Evolutionary conservation across 2,113 vertebrate species (phyloP).

Genomic region (Psittacula cyanocephala): DNA sequence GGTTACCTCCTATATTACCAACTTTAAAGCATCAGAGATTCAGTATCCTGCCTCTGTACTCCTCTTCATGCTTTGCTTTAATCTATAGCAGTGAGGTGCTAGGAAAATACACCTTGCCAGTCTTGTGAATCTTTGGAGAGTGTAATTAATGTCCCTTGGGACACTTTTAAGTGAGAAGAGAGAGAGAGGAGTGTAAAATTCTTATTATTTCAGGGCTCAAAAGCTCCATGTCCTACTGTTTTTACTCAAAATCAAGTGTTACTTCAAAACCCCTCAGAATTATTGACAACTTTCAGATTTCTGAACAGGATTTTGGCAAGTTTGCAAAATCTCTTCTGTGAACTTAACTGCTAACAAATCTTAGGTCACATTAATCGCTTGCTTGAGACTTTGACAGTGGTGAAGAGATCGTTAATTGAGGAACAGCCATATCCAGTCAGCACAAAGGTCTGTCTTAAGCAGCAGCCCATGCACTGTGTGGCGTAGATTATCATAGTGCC

Average conservation of each 20-base stretch:
- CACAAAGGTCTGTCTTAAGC: neutral
- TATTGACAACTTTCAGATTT: neutral
- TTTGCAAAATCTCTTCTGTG: neutral
- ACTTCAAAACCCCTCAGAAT: neutral
- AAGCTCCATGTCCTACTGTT: neutral
- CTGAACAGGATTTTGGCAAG: neutral
- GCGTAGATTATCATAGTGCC: neutral
- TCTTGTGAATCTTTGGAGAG: neutral
- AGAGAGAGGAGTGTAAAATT: neutral
- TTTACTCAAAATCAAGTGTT: neutral
- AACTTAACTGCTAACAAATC: neutral
- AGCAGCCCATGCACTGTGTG: neutral
- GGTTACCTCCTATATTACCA: neutral
- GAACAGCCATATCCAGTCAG: neutral
- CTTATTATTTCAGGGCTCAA: neutral
- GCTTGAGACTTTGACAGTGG: neutral
- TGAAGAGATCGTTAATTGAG: neutral
- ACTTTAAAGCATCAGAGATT: neutral
- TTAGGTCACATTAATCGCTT: neutral
- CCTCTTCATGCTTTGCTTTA: neutral
- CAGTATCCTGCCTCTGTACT: neutral
- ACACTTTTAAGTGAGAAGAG: conserved; percentile 10
- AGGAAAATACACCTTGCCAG: neutral
- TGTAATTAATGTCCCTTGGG: conserved; percentile 45
- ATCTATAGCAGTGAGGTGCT: neutral